Conservation (phyloP, 2,888 invertebrate species). For the Leucania comma region DNA sequence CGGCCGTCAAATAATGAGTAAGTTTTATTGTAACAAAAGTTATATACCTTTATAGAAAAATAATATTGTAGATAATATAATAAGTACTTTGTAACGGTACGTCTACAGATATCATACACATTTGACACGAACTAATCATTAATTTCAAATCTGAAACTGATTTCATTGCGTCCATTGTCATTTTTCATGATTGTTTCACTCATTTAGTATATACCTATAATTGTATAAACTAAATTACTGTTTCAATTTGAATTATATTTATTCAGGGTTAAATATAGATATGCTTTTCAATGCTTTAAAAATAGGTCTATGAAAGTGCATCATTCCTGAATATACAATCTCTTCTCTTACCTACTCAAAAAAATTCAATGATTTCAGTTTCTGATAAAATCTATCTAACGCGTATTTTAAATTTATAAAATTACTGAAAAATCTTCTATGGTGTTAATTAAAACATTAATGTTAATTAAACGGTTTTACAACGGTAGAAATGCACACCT, state of each 20-base stretch:
- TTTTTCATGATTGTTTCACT: constrained; percentile 2
- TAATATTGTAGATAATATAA: constrained; percentile 29
- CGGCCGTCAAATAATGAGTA: constrained; percentile 81
- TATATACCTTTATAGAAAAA: neutral
- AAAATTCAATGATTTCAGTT: constrained; percentile 60
- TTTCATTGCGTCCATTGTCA: constrained; percentile 49
- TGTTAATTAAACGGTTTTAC: constrained; percentile 28
- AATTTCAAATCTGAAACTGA: constrained; percentile 58
- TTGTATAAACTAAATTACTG: neutral
- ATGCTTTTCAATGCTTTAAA: neutral
- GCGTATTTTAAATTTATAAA: constrained; percentile 23
- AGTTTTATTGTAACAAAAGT: constrained; percentile 61
- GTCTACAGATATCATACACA: constrained; percentile 33
- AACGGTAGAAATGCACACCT: constrained; percentile 56
- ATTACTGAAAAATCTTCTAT: constrained; percentile 16
- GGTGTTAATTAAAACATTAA: constrained; percentile 49
- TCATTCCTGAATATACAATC: constrained; percentile 45
- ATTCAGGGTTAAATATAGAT: neutral
- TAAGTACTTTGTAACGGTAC: constrained; percentile 28
- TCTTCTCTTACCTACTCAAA: neutral
- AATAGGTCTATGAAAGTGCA: constrained; percentile 15
- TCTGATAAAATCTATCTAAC: constrained; percentile 31
- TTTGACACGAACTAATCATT: constrained; percentile 58
- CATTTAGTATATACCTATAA: neutral
- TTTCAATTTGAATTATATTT: neutral